A percentile compares a stretch with the other conserved stretches of the same genome.
Evolutionary conservation across 2,797 vertebrate genomes (phyloP).

Genomic region (Danio kyathit): DNA sequence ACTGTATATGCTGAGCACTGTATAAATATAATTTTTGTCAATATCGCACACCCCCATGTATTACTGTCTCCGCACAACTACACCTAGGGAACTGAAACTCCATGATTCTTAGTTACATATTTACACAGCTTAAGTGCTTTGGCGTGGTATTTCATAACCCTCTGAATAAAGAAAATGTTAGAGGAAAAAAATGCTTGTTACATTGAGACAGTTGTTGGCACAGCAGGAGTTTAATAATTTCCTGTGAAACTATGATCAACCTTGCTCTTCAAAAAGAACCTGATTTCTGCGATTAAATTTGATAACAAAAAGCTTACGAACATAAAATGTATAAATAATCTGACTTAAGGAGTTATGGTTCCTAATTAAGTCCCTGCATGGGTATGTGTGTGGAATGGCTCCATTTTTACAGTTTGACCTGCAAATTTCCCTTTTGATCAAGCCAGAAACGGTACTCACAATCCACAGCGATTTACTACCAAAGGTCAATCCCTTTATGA

Average conservation of each 20-base stretch:
- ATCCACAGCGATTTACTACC: background rate
- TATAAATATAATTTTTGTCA: background rate
- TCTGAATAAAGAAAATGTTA: slow-evolving; percentile 41
- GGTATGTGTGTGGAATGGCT: background rate
- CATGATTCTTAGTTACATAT: slow-evolving; percentile 24
- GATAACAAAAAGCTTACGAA: background rate
- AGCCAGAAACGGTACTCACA: background rate
- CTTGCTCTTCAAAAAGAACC: slow-evolving; percentile 66
- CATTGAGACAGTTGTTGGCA: slow-evolving; percentile 77
- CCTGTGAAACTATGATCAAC: slow-evolving; percentile 53
- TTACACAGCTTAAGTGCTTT: slow-evolving; percentile 45
- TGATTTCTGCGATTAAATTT: slow-evolving; percentile 12
- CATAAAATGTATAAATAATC: slow-evolving; percentile 43
- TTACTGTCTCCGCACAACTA: slow-evolving; percentile 20
- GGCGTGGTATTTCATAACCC: background rate
- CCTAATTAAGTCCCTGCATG: slow-evolving; percentile 12
- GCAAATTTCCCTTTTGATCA: background rate
- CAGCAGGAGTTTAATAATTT: slow-evolving; percentile 63
- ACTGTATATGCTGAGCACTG: no score
- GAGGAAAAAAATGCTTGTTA: slow-evolving; percentile 76
- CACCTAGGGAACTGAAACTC: background rate
- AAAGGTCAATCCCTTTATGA: slow-evolving; percentile 15
- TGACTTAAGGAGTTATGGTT: background rate
- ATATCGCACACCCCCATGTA: background rate
- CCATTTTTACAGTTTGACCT: background rate